These are phyloP conservation scores for Rhinichthys klamathensis DNA, from an alignment of 2,113 vertebrate genomes.

Conservation along the genomic window DNA sequence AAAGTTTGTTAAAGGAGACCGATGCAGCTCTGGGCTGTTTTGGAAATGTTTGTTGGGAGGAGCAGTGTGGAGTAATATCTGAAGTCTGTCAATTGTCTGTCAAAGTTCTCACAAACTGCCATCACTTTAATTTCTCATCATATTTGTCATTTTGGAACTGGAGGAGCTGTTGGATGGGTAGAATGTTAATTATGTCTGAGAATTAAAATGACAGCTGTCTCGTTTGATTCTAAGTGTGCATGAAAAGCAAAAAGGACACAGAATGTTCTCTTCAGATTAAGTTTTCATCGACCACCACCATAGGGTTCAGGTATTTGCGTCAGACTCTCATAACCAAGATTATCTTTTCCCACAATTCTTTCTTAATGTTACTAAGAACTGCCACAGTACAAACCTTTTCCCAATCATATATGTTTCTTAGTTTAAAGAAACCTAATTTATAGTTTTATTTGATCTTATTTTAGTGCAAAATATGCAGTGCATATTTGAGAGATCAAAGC, in stretches of 20 bases:
- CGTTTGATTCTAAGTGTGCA: conserved; percentile 32
- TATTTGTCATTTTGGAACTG: conserved; percentile 27
- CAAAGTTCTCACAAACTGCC: conserved; percentile 1
- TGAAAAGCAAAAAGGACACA: conserved; percentile 18
- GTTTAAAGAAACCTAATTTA: background rate
- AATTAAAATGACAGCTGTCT: conserved; percentile 51
- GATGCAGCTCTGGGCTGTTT: conserved; percentile 8
- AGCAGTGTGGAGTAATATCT: background rate
- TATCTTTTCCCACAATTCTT: background rate
- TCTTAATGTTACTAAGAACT: background rate
- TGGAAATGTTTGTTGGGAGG: conserved; percentile 27
- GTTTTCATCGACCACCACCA: background rate
- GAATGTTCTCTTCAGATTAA: conserved; percentile 17
- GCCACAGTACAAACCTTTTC: background rate
- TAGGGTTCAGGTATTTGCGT: background rate
- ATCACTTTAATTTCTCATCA: conserved; percentile 42
- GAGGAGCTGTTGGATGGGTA: conserved; percentile 1
- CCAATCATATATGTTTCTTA: background rate
- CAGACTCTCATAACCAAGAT: background rate
- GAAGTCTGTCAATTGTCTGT: conserved; percentile 39
- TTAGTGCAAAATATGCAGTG: background rate
- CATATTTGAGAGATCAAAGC: background rate
- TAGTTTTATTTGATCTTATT: background rate
- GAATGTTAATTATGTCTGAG: background rate
- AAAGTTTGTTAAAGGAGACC: conserved; percentile 49